Evolutionary conservation across 2,888 invertebrate species (phyloP).

Genomic region (Monopis laevigella): DNA sequence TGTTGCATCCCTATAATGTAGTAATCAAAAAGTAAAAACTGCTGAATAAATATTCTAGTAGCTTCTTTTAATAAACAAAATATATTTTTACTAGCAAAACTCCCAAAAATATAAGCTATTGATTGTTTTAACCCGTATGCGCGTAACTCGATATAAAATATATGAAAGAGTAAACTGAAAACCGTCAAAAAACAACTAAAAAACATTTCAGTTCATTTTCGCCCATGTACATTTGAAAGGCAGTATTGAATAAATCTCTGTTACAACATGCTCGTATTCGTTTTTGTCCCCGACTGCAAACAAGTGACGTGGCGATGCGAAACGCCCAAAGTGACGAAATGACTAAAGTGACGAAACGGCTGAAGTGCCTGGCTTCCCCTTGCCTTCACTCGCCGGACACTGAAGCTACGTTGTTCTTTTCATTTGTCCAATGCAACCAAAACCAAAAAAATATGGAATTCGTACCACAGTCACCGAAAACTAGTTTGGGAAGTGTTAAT

Average conservation of each 20-base stretch:
- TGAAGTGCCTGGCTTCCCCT: neutral
- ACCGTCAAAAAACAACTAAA: neutral
- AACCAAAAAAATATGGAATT: conserved; percentile 7
- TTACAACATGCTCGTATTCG: neutral
- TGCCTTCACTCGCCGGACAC: conserved; percentile 8
- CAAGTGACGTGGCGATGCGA: no score
- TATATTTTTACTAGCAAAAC: no score
- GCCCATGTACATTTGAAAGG: neutral
- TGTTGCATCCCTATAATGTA: no score
- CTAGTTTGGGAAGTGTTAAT: conserved; percentile 8
- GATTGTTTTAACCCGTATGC: no score
- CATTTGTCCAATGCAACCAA: conserved; percentile 7
- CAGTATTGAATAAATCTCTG: conserved; percentile 7
- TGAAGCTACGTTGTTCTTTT: conserved; percentile 10
- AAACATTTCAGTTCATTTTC: neutral
- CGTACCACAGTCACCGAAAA: conserved; percentile 4
- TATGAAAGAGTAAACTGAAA: no score
- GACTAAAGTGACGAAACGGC: neutral
- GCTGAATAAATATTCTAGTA: no score
- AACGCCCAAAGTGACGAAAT: no score
- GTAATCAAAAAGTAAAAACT: no score
- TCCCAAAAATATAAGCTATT: no score
- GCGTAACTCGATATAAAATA: no score
- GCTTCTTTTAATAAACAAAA: no score
- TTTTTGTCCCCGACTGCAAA: conserved; percentile 4